These are phyloP conservation scores for Kradibia gibbosae DNA, from an alignment of 1,140 invertebrate species.

Conservation along the genomic window DNA sequence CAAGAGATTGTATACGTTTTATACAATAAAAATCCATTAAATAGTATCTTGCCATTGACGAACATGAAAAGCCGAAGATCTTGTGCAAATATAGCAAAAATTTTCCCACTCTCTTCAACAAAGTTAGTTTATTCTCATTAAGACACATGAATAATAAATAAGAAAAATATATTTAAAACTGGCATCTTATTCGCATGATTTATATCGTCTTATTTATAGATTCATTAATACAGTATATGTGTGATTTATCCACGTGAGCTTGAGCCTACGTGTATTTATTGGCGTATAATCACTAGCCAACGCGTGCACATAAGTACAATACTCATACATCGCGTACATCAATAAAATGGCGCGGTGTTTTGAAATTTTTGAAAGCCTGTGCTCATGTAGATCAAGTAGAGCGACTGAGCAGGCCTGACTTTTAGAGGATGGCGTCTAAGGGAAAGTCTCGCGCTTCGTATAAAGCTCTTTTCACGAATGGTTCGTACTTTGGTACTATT, in stretches of 20 bases:
- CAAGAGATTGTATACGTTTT: not conserved
- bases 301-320: not conserved
- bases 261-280: not conserved
- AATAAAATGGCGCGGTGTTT: not conserved
- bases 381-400: not conserved
- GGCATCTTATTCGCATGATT: not conserved
- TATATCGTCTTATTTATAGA: constrained; percentile 17
- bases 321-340: not conserved
- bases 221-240: constrained; percentile 21
- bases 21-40: not conserved
- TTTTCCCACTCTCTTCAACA: not conserved
- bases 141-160: not conserved
- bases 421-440: not conserved
- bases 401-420: not conserved
- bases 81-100: not conserved
- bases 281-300: not conserved
- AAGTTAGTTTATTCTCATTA: not conserved
- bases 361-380: not conserved
- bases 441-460: not conserved
- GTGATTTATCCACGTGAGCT: constrained; percentile 9
- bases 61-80: not conserved
- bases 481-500: not conserved
- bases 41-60: not conserved
- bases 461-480: not conserved
- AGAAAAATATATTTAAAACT: not conserved